Evolutionary conservation across 2,888 invertebrate genomes (phyloP).

Genomic region (Erebia palarica): DNA sequence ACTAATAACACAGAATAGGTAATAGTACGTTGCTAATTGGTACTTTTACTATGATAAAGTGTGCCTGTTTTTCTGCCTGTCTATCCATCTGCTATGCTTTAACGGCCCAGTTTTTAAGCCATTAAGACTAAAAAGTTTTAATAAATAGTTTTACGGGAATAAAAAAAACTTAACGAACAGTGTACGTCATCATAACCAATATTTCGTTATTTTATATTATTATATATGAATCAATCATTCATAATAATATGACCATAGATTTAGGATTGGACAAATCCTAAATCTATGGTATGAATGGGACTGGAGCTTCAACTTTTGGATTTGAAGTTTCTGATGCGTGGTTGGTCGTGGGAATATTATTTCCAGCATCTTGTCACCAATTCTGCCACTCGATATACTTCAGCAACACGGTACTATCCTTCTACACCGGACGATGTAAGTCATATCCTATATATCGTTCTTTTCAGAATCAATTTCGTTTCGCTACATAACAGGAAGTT

Average conservation of each 20-base stretch:
- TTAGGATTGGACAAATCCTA: too few relatives aligned
- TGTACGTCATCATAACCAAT: not conserved
- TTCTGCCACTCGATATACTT: not conserved
- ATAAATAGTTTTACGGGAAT: too few relatives aligned
- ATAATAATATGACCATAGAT: not conserved
- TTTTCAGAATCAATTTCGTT: conserved; percentile 22
- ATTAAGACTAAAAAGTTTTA: too few relatives aligned
- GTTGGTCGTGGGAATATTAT: not conserved
- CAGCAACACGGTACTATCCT: not conserved
- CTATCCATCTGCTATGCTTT: too few relatives aligned
- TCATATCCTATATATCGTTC: conserved; percentile 5
- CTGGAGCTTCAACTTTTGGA: conserved; percentile 12
- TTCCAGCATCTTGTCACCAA: not conserved
- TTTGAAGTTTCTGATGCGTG: conserved; percentile 14
- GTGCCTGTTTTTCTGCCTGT: too few relatives aligned
- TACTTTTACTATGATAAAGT: too few relatives aligned
- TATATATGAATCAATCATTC: conserved; percentile 17
- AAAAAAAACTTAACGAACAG: not conserved
- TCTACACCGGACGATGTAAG: not conserved
- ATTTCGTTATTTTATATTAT: conserved; percentile 1
- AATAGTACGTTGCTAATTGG: too few relatives aligned
- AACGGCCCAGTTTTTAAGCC: too few relatives aligned
- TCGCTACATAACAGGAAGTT: conserved; percentile 2
- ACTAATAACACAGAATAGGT: too few relatives aligned
- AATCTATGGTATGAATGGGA: too few relatives aligned